These are phyloP conservation scores for Microdon myrmicae DNA, from an alignment of 2,888 invertebrate genomes.

Conservation along the genomic window DNA sequence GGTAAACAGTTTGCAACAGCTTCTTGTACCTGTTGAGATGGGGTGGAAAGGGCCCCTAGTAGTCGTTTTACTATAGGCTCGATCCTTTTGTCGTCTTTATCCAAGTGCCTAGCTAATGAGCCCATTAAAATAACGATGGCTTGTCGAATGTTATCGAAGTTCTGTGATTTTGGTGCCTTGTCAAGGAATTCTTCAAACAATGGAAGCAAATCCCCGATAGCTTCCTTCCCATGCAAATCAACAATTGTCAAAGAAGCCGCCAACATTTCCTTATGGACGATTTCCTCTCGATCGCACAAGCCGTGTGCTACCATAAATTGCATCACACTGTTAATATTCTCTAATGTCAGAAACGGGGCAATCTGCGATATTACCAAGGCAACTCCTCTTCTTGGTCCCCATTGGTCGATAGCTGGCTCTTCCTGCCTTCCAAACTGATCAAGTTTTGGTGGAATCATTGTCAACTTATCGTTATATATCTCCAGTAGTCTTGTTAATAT, in stretches of 20 bases:
- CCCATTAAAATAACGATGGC: constrained; percentile 98
- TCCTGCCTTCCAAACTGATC: constrained; percentile 93
- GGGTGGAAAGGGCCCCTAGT: constrained; percentile 91
- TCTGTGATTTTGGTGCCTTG: constrained; percentile 89
- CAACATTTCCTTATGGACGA: constrained; percentile 89
- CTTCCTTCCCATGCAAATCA: constrained; percentile 90
- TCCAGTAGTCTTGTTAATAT: constrained; percentile 76
- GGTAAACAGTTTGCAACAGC: constrained; percentile 97
- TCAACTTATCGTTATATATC: constrained; percentile 80
- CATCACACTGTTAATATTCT: constrained; percentile 77
- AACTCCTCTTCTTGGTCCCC: constrained; percentile 89
- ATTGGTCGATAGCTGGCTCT: constrained; percentile 86
- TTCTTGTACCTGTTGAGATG: constrained; percentile 98
- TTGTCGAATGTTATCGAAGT: constrained; percentile 92
- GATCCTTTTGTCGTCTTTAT: constrained; percentile 87
- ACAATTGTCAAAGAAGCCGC: constrained; percentile 92
- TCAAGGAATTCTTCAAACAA: constrained; percentile 94
- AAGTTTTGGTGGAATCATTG: constrained; percentile 84
- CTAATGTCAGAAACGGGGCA: constrained; percentile 73
- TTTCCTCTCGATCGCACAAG: constrained; percentile 84
- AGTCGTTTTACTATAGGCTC: constrained; percentile 94
- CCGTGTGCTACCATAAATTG: constrained; percentile 87
- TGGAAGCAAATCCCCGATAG: constrained; percentile 81
- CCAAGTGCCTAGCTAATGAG: constrained; percentile 94
- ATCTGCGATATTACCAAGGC: constrained; percentile 84